Evolutionary conservation across 1,140 invertebrate species (phyloP).

Genomic region (Latrodectus geometricus): DNA sequence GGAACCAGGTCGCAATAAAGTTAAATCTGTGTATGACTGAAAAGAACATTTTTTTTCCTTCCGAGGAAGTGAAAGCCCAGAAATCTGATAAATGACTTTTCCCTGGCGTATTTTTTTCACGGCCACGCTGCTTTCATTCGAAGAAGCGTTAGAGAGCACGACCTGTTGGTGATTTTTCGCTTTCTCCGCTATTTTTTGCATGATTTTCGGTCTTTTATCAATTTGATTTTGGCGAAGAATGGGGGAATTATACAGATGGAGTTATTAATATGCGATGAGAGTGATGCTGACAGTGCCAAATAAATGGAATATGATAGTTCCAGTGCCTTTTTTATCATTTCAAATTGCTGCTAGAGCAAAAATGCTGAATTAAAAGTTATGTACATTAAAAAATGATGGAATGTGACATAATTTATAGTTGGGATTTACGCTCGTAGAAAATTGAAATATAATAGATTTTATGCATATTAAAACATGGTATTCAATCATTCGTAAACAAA

Average conservation of each 20-base stretch:
- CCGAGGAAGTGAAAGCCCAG: neutral
- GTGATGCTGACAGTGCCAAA: neutral
- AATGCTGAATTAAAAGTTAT: too few relatives aligned
- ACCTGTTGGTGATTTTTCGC: neutral
- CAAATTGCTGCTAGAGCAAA: too few relatives aligned
- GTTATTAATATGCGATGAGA: neutral
- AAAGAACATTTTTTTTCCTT: slow-evolving; percentile 4
- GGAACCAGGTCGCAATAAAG: slow-evolving; percentile 18
- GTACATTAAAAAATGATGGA: too few relatives aligned
- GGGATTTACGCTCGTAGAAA: too few relatives aligned
- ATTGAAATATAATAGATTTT: too few relatives aligned
- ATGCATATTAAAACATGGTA: too few relatives aligned
- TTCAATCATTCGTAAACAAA: too few relatives aligned
- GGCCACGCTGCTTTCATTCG: neutral
- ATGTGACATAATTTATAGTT: too few relatives aligned
- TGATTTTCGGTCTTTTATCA: neutral
- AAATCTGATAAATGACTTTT: slow-evolving; percentile 20
- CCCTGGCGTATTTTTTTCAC: neutral
- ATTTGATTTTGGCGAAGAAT: neutral
- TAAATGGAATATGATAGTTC: neutral
- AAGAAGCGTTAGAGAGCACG: neutral
- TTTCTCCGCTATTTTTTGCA: neutral
- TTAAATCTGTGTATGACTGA: slow-evolving; percentile 22
- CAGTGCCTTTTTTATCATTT: too few relatives aligned
- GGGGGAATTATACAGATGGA: neutral